A percentile compares a stretch with the other conserved stretches of the same genome.
phyloP scores from a whole-genome alignment of 2,888 invertebrate genomes.

The Rhamphomyia laevipes region DNA sequence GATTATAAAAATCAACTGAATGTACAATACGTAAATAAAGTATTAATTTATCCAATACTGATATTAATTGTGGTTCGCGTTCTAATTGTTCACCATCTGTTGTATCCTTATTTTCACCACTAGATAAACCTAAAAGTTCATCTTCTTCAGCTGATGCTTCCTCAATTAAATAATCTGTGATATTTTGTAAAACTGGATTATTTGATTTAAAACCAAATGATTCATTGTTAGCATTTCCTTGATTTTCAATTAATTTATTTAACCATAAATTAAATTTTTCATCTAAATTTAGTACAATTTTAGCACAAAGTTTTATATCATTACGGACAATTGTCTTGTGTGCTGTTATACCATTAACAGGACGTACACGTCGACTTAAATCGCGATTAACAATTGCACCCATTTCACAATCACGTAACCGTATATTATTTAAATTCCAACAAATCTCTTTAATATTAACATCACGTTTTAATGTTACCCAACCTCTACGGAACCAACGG shows the following conservation, averaged over 20 bases:
- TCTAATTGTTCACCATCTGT: conserved; percentile 48
- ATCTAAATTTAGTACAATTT: conserved; percentile 84
- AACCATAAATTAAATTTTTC: conserved; percentile 72
- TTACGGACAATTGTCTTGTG: conserved; percentile 81
- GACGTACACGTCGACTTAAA: conserved; percentile 82
- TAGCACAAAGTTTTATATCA: conserved; percentile 86
- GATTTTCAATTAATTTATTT: neutral
- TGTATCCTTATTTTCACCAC: conserved; percentile 40
- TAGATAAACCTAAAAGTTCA: conserved; percentile 64
- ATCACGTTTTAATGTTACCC: conserved; percentile 94
- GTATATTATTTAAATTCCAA: conserved; percentile 93
- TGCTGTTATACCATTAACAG: conserved; percentile 80
- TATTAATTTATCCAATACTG: conserved; percentile 69
- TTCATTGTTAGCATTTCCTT: conserved; percentile 1
- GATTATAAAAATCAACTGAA: conserved; percentile 98
- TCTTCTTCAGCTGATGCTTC: conserved; percentile 98
- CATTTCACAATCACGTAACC: conserved; percentile 43
- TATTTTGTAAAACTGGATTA: conserved; percentile 91
- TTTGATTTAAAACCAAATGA: conserved; percentile 61
- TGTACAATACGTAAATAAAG: conserved; percentile 93
- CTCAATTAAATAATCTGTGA: conserved; percentile 95
- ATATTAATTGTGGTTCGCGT: conserved; percentile 56
- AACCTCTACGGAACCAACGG: conserved; percentile 91
- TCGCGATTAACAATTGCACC: conserved; percentile 90
- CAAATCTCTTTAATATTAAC: conserved; percentile 99